Base-by-base conservation (phyloP, 2,113 vertebrate genomes). In the Rattus norvegicus region DNA sequence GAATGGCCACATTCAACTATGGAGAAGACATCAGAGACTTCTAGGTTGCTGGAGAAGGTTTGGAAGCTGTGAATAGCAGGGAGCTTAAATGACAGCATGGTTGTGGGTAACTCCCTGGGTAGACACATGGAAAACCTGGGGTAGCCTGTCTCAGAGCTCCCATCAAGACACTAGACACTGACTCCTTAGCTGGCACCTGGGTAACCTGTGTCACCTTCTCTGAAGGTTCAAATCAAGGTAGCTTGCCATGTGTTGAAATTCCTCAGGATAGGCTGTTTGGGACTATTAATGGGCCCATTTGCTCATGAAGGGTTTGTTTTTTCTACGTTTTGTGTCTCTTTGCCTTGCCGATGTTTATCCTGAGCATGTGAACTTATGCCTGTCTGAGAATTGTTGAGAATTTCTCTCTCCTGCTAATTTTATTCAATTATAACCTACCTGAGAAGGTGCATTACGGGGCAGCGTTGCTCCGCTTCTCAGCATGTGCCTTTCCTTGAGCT, bases 231-330 rank as follows among this genome's bases (percentile, higher is more conserved):
- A 14, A 8, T 59, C 54, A 39, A 56, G n/a, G 39, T 43, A 16
- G 22, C 22, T 13, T 59, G 75, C 88, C 61, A 16, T 91, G 1
- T 67, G 9, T 69, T 81, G 67, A 76, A 90, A 86, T 63, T 22
- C 54, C 79, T 81, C 73, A 39, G 76, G 84, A 43, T 65, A 87
- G 63, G 30, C 79, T 75, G 11, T 61, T 93, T 56, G 75, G 56
- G 92, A 79, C 43, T 96, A 73, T 77, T 84, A 72, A 24, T 65
- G 13, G 24, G 72, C 47, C 16, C 84, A 7, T 94, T 72, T 92
- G 7, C 73, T 75, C 61, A 39, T 76, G 72, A 39, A 70, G 30
- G 24, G 49, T 47, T 24, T 39, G 9, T 69, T 94, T 65, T 87
- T 91, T 89, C 30, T 52, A 79, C 49, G 84, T 19, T 83, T 85